Percentiles rank a stretch among this genome's conserved stretches.
phyloP scores from a whole-genome alignment of 2,113 vertebrate species.

The Elachura formosa region DNA sequence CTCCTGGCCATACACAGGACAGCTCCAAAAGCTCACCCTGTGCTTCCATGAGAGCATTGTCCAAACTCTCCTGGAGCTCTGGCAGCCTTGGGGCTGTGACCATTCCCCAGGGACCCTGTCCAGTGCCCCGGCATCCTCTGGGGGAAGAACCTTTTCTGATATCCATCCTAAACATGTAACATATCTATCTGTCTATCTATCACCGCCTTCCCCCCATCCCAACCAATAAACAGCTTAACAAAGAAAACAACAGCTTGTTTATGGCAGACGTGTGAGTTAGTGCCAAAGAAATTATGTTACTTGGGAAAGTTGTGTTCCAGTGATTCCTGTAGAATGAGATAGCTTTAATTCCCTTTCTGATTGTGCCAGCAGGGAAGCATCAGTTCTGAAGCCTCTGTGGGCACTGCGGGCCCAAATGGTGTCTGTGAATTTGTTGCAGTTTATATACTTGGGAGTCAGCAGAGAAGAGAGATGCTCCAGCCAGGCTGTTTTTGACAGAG shows the following conservation, averaged over 20 bases:
- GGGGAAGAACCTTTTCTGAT: background rate
- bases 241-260: background rate
- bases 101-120: background rate
- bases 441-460: background rate
- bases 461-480: background rate
- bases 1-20: background rate
- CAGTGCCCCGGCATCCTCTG: background rate
- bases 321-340: background rate
- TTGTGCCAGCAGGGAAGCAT: background rate
- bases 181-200: background rate
- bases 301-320: background rate
- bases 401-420: background rate
- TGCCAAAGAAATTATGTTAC: background rate
- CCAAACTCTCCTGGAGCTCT: accelerated
- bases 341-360: background rate
- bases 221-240: background rate
- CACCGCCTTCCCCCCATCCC: accelerated
- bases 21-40: background rate
- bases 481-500: background rate
- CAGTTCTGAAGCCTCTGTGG: background rate
- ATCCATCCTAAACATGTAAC: background rate
- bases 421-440: background rate
- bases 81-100: background rate
- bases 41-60: accelerated
- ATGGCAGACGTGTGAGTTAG: background rate